These are phyloP conservation scores for Limulus polyphemus DNA, from an alignment of 2,888 invertebrate genomes.

Conservation along the genomic window DNA sequence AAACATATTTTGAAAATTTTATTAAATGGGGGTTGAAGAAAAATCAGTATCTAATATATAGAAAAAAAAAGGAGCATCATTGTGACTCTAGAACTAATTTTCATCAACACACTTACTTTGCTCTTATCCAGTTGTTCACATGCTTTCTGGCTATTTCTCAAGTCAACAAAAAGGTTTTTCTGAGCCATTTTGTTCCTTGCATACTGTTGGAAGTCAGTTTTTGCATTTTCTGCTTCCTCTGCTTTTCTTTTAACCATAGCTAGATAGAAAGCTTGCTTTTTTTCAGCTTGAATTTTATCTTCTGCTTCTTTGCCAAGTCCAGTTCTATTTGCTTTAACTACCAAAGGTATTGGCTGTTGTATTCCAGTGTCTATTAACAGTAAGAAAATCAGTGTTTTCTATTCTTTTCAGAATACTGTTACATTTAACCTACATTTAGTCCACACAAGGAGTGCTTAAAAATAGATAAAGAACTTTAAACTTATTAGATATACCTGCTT, in stretches of 20 bases:
- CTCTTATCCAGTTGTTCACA: conserved; percentile 48
- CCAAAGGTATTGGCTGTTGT: conserved; percentile 24
- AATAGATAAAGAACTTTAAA: too few species aligned
- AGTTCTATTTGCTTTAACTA: conserved; percentile 47
- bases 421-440: too few species aligned
- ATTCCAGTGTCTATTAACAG: conserved; percentile 13
- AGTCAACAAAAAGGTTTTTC: conserved; percentile 39
- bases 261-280: conserved; percentile 26
- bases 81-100: too few species aligned
- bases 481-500: too few species aligned
- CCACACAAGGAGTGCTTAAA: too few species aligned
- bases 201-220: conserved; percentile 44
- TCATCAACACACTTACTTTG: too few species aligned
- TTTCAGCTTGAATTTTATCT: conserved; percentile 34
- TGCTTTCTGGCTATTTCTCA: conserved; percentile 42
- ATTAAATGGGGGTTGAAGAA: too few species aligned
- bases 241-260: conserved; percentile 31
- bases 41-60: too few species aligned
- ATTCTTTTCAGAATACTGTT: too few species aligned
- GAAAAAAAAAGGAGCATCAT: too few species aligned
- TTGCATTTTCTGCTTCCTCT: conserved; percentile 25
- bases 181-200: conserved; percentile 42
- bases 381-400: too few species aligned
- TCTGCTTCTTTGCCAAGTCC: conserved; percentile 49
- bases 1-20: too few species aligned